Percentiles rank a stretch among this genome's conserved stretches.
Conservation (phyloP, 2,888 invertebrate species). For the Sarcophaga subvicina region DNA sequence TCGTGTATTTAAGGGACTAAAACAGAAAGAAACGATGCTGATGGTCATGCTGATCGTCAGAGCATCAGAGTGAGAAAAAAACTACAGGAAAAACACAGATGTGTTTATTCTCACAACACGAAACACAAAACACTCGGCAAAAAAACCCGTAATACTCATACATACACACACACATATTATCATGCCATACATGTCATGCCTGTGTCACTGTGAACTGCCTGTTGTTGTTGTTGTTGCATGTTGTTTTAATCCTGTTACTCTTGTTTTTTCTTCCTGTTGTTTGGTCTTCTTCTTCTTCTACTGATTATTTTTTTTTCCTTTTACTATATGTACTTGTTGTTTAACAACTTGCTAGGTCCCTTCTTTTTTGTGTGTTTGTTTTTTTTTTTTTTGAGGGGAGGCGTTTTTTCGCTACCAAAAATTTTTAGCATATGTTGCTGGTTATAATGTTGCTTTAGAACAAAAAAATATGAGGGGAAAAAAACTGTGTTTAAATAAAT, state of each 20-base stretch:
- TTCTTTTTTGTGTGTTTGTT: constrained; percentile 13
- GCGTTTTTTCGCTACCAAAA: neutral
- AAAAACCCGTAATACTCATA: neutral
- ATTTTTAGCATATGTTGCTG: constrained; percentile 38
- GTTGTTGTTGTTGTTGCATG: neutral
- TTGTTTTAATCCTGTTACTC: neutral
- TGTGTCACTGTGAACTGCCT: constrained; percentile 3
- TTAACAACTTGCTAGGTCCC: constrained; percentile 39
- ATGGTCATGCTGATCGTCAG: constrained; percentile 12
- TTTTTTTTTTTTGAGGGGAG: neutral
- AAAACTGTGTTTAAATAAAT: neutral
- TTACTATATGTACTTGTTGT: constrained; percentile 16
- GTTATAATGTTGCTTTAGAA: constrained; percentile 9
- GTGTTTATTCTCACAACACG: constrained; percentile 34
- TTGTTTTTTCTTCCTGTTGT: neutral
- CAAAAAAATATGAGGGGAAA: neutral
- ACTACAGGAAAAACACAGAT: constrained; percentile 25
- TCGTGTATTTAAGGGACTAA: neutral
- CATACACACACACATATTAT: neutral
- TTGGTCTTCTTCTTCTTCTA: neutral
- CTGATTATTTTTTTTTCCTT: neutral
- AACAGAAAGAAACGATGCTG: constrained; percentile 7
- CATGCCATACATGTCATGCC: neutral
- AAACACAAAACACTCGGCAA: constrained; percentile 1
- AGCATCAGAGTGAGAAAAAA: neutral